Percentiles rank a stretch among this genome's conserved stretches.
Evolutionary conservation across 2,888 invertebrate species (phyloP).

Genomic region (Cerastoderma edule): DNA sequence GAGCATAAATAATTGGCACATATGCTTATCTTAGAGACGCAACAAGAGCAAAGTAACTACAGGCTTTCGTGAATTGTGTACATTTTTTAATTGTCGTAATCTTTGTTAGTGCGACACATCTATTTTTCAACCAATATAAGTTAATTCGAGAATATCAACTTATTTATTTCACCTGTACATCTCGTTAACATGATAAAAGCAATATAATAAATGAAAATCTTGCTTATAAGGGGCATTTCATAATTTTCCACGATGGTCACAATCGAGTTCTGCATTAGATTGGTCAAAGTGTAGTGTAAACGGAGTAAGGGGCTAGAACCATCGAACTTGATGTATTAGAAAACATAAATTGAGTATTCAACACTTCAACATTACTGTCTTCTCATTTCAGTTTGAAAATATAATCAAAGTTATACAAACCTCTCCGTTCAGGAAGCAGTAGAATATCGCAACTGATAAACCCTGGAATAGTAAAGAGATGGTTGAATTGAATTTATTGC

Average conservation of each 20-base stretch:
- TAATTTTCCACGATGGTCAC: background rate
- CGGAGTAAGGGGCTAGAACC: background rate
- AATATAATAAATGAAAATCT: no score
- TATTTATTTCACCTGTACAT: no score
- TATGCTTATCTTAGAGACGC: background rate
- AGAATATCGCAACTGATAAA: slow-evolving; percentile 80
- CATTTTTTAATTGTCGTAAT: background rate
- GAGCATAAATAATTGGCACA: background rate
- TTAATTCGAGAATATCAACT: no score
- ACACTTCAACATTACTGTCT: no score
- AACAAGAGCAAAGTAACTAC: no score
- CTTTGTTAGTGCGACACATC: background rate
- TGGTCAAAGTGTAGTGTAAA: background rate
- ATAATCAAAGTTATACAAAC: slow-evolving; percentile 69
- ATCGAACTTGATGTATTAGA: background rate
- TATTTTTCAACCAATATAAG: no score
- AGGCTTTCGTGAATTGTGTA: background rate
- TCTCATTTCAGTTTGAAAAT: no score
- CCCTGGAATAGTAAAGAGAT: slow-evolving; percentile 72
- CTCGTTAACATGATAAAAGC: no score
- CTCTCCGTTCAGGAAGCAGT: slow-evolving; percentile 82
- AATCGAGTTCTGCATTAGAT: background rate
- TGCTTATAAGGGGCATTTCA: background rate
- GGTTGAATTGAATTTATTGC: no score
- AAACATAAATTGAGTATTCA: no score